Conservation (phyloP, 1,140 invertebrate species). For the Pissodes strobi region DNA sequence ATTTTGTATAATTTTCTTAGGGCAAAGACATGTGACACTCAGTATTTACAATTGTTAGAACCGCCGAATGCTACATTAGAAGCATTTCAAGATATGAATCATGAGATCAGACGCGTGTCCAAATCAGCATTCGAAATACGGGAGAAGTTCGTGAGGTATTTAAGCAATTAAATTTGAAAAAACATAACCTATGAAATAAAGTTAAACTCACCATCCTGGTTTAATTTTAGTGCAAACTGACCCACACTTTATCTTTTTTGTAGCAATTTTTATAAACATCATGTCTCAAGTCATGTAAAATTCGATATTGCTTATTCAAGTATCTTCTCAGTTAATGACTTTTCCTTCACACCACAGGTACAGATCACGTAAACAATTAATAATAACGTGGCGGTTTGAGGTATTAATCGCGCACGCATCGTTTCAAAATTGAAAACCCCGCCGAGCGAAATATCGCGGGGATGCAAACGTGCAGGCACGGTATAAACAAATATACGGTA, state of each 20-base stretch:
- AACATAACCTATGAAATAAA: background rate
- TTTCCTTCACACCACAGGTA: no score
- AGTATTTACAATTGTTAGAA: constrained; percentile 11
- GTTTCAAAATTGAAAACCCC: no score
- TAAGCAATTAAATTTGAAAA: background rate
- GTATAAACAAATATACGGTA: no score
- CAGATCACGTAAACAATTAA: no score
- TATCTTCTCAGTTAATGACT: no score
- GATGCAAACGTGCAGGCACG: no score
- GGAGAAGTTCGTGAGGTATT: constrained; percentile 21
- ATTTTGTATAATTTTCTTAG: constrained; percentile 44
- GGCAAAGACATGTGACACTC: no score
- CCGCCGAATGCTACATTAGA: constrained; percentile 3
- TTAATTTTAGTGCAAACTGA: background rate
- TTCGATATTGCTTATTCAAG: no score
- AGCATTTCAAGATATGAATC: constrained; percentile 14
- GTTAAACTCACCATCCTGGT: background rate
- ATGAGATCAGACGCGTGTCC: constrained; percentile 5
- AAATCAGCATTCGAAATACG: constrained; percentile 20
- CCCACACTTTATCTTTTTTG: constrained; percentile 8
- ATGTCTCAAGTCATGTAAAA: constrained; percentile 3
- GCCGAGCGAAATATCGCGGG: no score
- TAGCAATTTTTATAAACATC: constrained; percentile 2
- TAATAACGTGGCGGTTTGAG: no score
- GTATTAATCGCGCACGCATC: no score